A percentile compares a stretch with the other conserved stretches of the same genome.
phyloP scores from a whole-genome alignment of 2,113 vertebrate species.

The Anhinga rufa region DNA sequence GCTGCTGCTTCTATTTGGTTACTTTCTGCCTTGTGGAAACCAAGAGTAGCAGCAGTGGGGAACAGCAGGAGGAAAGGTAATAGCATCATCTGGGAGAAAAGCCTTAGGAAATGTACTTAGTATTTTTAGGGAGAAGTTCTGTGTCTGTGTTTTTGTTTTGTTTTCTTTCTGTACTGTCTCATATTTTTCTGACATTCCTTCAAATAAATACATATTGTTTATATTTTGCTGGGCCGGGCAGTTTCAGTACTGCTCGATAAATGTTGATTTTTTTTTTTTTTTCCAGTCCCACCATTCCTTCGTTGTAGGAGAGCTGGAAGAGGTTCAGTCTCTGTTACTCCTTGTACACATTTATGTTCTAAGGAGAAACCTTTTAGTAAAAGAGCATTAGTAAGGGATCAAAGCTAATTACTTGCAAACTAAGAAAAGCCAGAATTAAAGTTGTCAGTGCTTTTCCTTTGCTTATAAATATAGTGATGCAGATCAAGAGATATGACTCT shows the following conservation, averaged over 20 bases:
- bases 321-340: background rate
- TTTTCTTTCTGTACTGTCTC: background rate
- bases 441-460: background rate
- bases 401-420: background rate
- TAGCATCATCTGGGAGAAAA: background rate
- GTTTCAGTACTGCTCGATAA: background rate
- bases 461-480: background rate
- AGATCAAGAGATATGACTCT: background rate
- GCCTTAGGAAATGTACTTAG: background rate
- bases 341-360: background rate
- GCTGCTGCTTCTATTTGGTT: background rate
- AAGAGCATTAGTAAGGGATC: background rate
- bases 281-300: background rate
- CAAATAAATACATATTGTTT: background rate
- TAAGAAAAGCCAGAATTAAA: background rate
- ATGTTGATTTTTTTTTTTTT: background rate
- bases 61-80: background rate
- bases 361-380: background rate
- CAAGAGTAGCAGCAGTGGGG: background rate
- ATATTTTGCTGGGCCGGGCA: background rate
- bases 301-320: background rate
- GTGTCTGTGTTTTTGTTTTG: background rate
- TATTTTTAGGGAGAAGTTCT: background rate
- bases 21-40: background rate
- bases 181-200: background rate